Evolutionary conservation across 2,797 vertebrate species (phyloP), one percentile per base, ranked within the genome.

Genomic region (Sebastes hopkinsi): DNA sequence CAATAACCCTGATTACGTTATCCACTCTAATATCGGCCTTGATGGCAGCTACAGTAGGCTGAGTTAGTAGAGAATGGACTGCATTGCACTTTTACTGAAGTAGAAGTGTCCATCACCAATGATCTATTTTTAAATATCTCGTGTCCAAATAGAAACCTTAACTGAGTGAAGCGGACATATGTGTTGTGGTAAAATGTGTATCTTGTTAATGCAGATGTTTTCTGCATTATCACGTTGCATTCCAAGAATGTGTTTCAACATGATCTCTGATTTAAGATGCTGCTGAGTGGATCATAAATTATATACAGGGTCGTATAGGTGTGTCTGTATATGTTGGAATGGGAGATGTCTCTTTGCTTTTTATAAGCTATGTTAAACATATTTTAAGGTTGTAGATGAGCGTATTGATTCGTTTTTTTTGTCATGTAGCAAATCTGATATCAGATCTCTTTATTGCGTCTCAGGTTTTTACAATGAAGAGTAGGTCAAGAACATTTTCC

Each of bases 211-310:
- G 25, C 4, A 30, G 8, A 60, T 36, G 36, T 36, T 55, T 58
- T 67, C 32, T 74, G 16, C 54, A 58, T 42, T 46, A 79, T 76
- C 23, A 55, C 67, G 52, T 29, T 67, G 20, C 81, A 89, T 86
- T 77, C 79, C 81, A 72, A n/a, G 70, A 80, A 85, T 87, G 70
- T 84, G 87, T 90, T 84, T 80, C 65, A 80, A 88, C 91, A 85
- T 5, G 86, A 88, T 29, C 70, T 74, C 59, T 70, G 29, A 83
- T 82, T 42, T 22, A 5, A 80, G 22, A 67, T 55, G n/a, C 65
- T 76, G 58, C n/a, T 14, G 42, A 54, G 52, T 27, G 27, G 12
- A 81, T 82, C 72, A 72, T 75, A 79, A 72, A 83, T 69, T 79
- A 72, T 29, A 75, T 8, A 64, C 1, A 2, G 14, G 60, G 16